phyloP scores from a whole-genome alignment of 1,140 invertebrate genomes.

The Asbolus verrucosus region DNA sequence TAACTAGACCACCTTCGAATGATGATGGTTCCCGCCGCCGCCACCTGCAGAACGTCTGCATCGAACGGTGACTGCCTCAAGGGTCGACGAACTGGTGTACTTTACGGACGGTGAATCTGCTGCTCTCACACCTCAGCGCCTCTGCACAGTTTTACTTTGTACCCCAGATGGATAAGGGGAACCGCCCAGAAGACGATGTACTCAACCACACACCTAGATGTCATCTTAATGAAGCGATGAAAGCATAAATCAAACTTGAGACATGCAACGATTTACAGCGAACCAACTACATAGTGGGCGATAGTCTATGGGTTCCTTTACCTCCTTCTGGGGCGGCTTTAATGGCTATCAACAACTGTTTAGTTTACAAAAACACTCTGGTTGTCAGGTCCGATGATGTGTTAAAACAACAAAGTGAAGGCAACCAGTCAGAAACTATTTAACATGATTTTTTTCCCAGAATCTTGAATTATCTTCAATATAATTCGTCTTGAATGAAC shows the following conservation, averaged over 20 bases:
- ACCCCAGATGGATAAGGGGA: conserved; percentile 30
- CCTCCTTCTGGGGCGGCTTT: conserved; percentile 1
- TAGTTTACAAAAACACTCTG: neutral
- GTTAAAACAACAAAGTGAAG: neutral
- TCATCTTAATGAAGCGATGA: conserved; percentile 13
- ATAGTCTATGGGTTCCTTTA: conserved; percentile 7
- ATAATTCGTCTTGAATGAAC: neutral
- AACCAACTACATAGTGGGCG: no score
- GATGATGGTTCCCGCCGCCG: conserved; percentile 32
- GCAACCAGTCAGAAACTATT: neutral
- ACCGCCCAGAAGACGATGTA: conserved; percentile 24
- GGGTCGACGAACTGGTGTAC: conserved; percentile 53
- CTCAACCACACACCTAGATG: conserved; percentile 12
- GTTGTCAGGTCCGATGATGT: neutral
- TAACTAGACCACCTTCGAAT: conserved; percentile 31
- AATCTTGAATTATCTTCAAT: conserved; percentile 3
- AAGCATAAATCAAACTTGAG: conserved; percentile 13
- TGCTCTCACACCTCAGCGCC: conserved; percentile 26
- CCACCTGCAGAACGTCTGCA: conserved; percentile 54
- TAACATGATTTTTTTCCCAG: neutral
- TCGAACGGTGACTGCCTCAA: conserved; percentile 53
- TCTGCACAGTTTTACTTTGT: conserved; percentile 14
- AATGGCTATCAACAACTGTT: neutral
- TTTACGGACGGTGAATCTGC: conserved; percentile 50
- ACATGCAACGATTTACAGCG: neutral